phyloP scores from a whole-genome alignment of 2,888 invertebrate genomes.

The Baronia brevicornis region DNA sequence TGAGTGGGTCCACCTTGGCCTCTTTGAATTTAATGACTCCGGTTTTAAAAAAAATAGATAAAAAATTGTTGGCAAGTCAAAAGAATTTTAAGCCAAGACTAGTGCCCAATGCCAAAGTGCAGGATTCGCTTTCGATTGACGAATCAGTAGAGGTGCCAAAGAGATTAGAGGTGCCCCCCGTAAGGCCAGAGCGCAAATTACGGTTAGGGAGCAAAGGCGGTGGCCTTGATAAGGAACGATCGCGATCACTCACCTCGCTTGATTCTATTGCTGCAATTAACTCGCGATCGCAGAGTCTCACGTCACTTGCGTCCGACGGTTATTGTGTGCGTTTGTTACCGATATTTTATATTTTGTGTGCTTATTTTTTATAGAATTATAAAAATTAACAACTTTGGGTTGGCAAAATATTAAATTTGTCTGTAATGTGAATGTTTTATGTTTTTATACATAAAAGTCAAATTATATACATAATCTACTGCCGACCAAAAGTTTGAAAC shows the following conservation, averaged over 20 bases:
- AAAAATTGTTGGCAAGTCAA: slow-evolving; percentile 63
- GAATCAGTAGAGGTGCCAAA: slow-evolving; percentile 17
- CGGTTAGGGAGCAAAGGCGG: slow-evolving; percentile 33
- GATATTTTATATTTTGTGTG: too few relatives aligned
- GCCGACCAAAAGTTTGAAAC: too few relatives aligned
- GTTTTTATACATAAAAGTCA: too few relatives aligned
- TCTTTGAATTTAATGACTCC: slow-evolving; percentile 76
- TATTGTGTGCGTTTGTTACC: slow-evolving; percentile 81
- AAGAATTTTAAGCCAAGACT: slow-evolving; percentile 67
- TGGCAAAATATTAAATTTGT: too few relatives aligned
- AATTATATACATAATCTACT: too few relatives aligned
- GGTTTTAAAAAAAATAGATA: slow-evolving; percentile 67
- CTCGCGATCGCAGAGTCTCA: slow-evolving; percentile 78
- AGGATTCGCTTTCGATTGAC: slow-evolving; percentile 29
- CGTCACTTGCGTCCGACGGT: slow-evolving; percentile 86
- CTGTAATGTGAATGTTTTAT: too few relatives aligned
- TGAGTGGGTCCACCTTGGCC: slow-evolving; percentile 75
- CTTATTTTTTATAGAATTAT: too few relatives aligned
- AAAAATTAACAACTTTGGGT: too few relatives aligned
- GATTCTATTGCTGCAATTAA: slow-evolving; percentile 47
- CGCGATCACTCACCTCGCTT: slow-evolving; percentile 57
- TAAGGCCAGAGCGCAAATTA: slow-evolving; percentile 55
- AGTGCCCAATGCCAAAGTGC: slow-evolving; percentile 50
- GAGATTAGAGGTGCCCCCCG: slow-evolving; percentile 21
- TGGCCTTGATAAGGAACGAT: slow-evolving; percentile 57